Evolutionary conservation across 2,888 invertebrate genomes (phyloP).

Genomic region (Pseudolycoriella hygida): DNA sequence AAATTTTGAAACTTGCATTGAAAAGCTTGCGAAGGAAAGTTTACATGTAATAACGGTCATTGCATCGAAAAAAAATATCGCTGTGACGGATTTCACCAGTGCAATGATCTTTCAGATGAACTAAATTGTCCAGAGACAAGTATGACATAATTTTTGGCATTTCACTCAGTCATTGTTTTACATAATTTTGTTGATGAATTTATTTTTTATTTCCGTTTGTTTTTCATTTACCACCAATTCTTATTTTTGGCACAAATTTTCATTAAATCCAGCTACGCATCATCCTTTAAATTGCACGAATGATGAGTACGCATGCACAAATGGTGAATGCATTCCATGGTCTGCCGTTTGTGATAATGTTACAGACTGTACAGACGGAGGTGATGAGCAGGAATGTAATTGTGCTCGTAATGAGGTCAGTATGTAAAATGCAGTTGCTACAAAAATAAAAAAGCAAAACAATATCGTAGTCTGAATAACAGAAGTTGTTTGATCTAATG

Average conservation of each 20-base stretch:
- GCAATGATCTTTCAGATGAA: conserved; percentile 42
- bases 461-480: background rate
- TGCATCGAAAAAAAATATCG: conserved; percentile 34
- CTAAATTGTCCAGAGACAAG: conserved; percentile 21
- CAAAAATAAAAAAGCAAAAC: background rate
- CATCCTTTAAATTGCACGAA: background rate
- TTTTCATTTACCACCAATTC: background rate
- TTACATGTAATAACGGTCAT: conserved; percentile 42
- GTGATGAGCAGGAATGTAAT: conserved; percentile 50
- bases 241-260: background rate
- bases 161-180: conserved; percentile 3
- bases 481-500: background rate
- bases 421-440: conserved; percentile 6
- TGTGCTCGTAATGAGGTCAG: conserved; percentile 27
- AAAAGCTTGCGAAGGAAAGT: conserved; percentile 32
- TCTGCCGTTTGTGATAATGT: conserved; percentile 70
- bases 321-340: conserved; percentile 48
- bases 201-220: background rate
- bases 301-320: conserved; percentile 38
- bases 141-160: conserved; percentile 8
- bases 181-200: background rate
- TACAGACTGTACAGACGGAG: conserved; percentile 53
- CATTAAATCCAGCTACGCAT: background rate
- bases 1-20: no score
- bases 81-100: conserved; percentile 40